Evolutionary conservation across 2,113 vertebrate genomes (phyloP), one percentile per base, ranked within the genome.

Genomic region (Muntiacus reevesi): DNA sequence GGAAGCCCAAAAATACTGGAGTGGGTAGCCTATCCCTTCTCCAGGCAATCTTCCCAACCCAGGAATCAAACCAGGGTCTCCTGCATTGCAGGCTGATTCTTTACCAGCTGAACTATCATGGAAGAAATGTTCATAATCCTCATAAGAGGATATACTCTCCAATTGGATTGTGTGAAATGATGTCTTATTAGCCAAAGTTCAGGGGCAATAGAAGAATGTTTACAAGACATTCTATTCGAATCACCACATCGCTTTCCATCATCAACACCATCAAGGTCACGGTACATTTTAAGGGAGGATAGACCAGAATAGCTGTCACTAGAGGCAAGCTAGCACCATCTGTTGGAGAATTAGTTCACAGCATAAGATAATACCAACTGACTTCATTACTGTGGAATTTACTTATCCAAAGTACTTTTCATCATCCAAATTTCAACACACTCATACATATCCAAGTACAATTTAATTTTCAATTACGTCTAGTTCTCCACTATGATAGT

Each of bases 311-410:
- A 64, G 36, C 59, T 59, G 74, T 94, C 54, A 50, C 47, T 21
- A 55, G 52, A 95, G 55, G 93, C 82, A 27, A 90, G 57, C 40
- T 91, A 95, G 91, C 71, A 30, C 97, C 98, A 97, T 27, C 97
- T 98, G 86, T 55, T 97, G 98, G 89, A 40, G 1, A 95, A 59
- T 83, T 78, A 86, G 27, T 87, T 97, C 54, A 67, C 12, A 89
- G 60, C 40, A 82, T 25, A 85, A 94, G n/a, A 83, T 33, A n/a
- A 57, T 57, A 25, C 57, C 45, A 43, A 25, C 11, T 60, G 74
- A 82, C 33, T 52, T 67, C 25, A 78, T 87, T 94, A 82, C 76
- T 40, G 9, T 27, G 60, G 40, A 88, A 43, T 54, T 87, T 91
- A 27, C 64, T 97, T 95, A 71, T 85, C 94, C 74, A 85, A 82